A percentile compares a stretch with the other conserved stretches of the same genome.
phyloP scores from a whole-genome alignment of 2,888 invertebrate genomes.

The Caenorhabditis sp. region DNA sequence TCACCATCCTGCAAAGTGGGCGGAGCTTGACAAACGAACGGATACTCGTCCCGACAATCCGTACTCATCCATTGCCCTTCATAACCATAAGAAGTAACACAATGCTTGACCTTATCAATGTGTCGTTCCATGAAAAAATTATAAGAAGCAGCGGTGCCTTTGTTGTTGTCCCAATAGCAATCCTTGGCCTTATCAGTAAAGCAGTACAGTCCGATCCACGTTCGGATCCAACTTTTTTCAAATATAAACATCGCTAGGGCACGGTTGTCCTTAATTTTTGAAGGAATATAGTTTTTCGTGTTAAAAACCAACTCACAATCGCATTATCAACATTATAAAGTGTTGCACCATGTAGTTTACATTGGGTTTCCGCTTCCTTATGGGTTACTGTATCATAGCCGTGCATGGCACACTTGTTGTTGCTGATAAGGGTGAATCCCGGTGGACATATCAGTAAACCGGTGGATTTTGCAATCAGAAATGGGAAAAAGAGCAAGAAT shows the following conservation, averaged over 20 bases:
- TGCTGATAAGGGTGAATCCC: not conserved
- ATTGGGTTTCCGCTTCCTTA: not conserved
- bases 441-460: not conserved
- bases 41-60: not conserved
- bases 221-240: not conserved
- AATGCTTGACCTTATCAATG: not conserved
- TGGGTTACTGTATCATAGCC: not conserved
- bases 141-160: not conserved
- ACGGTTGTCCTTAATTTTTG: not conserved
- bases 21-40: not conserved
- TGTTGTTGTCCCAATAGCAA: not conserved
- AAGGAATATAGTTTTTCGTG: too few species aligned
- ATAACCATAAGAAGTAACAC: not conserved
- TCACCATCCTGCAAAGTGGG: not conserved
- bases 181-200: not conserved
- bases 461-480: not conserved
- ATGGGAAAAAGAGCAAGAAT: not conserved
- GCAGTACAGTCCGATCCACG: not conserved
- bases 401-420: not conserved
- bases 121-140: not conserved
- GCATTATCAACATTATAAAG: not conserved
- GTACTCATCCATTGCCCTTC: not conserved
- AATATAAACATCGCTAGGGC: not conserved
- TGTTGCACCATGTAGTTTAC: not conserved
- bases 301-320: not conserved